Evolutionary conservation across 1,140 invertebrate genomes (phyloP), one percentile per base, ranked within the genome.

Genomic region (Geopemphigus sp.): DNA sequence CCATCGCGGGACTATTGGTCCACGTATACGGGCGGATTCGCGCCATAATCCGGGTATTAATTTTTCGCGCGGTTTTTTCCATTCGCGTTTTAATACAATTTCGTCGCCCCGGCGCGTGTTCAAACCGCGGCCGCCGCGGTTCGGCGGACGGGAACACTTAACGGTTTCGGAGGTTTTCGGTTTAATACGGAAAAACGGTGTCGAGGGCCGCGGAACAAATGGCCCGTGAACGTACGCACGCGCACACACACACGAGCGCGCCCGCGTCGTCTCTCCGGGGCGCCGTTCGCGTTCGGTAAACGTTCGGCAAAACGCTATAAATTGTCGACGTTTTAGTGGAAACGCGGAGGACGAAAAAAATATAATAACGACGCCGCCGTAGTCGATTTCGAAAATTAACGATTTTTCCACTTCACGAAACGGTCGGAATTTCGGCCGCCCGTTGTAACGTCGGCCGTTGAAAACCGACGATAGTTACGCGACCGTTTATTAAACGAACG

Each of bases 111-210:
- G 32, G 8, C 32, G 3, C 32, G 17, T 8, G 8, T 10, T 39
- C 17, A 10, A 1, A 29, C 32, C 3, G 11, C 11, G n/a, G n/a
- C n/a, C n/a, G n/a, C n/a, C n/a, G n/a, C n/a, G n/a, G n/a, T n/a
- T n/a, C n/a, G n/a, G n/a, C n/a, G n/a, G 39, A 47, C 19, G 5
- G 32, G 22, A n/a, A 47, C 19, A 39, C 50, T 74, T 70, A 50
- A 70, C 50, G 45, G 66, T 53, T 70, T 70, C 17, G 14, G 17
- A 24, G 10, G 0, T 59, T 74, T 59, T 73, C 32, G 63, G 17
- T 54, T 59, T 74, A 74, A 74, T 59, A 59, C 57, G 72, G 54
- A 74, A 74, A 74, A 59, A 19, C 26, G 26, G 17, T 54, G n/a
- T n/a, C 0, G 17, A 39, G 19, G 8, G 26, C 45, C n/a, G n/a